Percentiles rank a stretch among this genome's conserved stretches.
Evolutionary conservation across 2,888 invertebrate species (phyloP).

Genomic region (Atherix ibis): DNA sequence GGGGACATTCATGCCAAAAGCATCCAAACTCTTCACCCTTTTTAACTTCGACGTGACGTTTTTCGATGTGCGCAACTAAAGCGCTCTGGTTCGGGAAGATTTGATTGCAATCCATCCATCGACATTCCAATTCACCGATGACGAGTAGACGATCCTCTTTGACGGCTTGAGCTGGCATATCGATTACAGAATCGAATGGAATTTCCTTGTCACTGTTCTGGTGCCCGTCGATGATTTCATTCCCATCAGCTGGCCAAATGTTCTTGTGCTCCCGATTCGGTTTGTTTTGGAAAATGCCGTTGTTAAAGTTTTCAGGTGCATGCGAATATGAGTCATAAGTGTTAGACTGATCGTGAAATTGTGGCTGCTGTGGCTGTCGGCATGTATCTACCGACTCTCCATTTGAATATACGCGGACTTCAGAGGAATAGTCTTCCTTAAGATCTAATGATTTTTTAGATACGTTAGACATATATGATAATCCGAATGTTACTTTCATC

Average conservation of each 20-base stretch:
- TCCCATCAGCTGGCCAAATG: conserved; percentile 30
- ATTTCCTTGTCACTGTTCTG: conserved; percentile 5
- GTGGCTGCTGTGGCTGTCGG: not conserved
- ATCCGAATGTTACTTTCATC: conserved; percentile 28
- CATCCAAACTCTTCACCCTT: conserved; percentile 85
- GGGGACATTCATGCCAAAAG: conserved; percentile 82
- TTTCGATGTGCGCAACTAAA: conserved; percentile 70
- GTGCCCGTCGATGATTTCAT: conserved; percentile 13
- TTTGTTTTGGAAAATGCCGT: conserved; percentile 18
- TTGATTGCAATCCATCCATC: conserved; percentile 75
- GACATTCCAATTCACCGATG: conserved; percentile 36
- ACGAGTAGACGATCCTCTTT: conserved; percentile 1
- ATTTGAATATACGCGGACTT: no score
- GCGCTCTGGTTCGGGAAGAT: conserved; percentile 63
- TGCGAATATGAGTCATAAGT: conserved; percentile 18
- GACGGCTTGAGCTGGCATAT: not conserved
- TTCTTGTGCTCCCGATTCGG: conserved; percentile 31
- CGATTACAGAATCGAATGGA: not conserved
- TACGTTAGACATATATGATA: conserved; percentile 3
- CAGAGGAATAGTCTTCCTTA: no score
- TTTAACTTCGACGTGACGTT: conserved; percentile 73
- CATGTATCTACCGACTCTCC: no score
- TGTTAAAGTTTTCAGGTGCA: conserved; percentile 23
- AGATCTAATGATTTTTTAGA: not conserved
- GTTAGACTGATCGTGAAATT: conserved; percentile 4